These are phyloP conservation scores for Apostichopus japonicus DNA, from an alignment of 35 echinoderm and acorn worm genomes.

Conservation along the genomic window DNA sequence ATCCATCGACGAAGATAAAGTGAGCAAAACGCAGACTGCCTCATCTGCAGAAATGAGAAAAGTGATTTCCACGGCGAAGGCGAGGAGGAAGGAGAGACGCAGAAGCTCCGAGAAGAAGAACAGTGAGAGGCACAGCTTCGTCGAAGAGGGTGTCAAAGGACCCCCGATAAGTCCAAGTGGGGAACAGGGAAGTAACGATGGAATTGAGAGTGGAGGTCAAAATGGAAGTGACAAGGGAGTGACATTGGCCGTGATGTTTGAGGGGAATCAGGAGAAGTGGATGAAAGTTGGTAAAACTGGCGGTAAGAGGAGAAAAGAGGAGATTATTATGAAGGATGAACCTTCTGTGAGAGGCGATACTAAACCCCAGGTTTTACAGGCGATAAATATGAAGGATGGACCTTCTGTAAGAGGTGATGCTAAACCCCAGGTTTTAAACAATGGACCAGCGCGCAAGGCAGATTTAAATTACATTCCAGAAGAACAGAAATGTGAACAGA, in stretches of 20 bases:
- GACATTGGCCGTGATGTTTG: neutral
- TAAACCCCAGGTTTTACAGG: too few species aligned
- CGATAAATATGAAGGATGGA: neutral
- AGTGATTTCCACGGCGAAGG: neutral
- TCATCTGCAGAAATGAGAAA: neutral
- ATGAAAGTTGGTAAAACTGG: conserved; percentile 14
- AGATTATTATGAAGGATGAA: neutral
- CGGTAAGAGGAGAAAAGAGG: neutral
- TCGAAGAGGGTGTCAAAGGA: neutral
- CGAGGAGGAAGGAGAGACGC: neutral
- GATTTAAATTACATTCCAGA: neutral
- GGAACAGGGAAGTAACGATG: neutral
- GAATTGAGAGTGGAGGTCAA: neutral
- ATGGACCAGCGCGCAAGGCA: neutral
- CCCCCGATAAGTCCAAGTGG: neutral
- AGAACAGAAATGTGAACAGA: neutral
- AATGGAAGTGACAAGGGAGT: neutral
- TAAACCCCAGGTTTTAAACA: too few species aligned
- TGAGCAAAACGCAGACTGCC: neutral
- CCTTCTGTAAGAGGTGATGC: neutral
- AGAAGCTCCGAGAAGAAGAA: neutral
- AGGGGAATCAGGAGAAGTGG: conserved; percentile 3
- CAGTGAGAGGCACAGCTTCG: neutral
- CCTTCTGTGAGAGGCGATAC: neutral
- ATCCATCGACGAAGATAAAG: conserved; percentile 6